phyloP scores from a whole-genome alignment of 2,113 vertebrate genomes.

The Silurus meridionalis region DNA sequence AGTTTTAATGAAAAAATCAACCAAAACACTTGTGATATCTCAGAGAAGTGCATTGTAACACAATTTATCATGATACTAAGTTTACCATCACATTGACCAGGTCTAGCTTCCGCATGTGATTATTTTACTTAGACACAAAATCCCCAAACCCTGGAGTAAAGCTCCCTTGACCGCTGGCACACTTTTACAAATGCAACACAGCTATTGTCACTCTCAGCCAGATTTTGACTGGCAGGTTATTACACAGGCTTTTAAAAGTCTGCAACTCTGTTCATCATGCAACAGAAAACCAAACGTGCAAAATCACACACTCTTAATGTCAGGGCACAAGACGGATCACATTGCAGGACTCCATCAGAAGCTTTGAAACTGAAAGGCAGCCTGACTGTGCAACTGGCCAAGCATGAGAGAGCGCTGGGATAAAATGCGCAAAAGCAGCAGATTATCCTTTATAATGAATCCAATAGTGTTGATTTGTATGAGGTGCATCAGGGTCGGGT shows the following conservation, averaged over 20 bases:
- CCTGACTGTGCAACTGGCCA: not conserved
- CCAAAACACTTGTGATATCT: not conserved
- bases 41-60: not conserved
- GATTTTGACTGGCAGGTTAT: slow-evolving; percentile 35
- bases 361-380: not conserved
- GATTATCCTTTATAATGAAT: slow-evolving; percentile 46
- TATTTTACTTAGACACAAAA: slow-evolving; percentile 21
- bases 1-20: not conserved
- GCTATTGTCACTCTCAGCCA: not conserved
- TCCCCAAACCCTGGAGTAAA: not conserved
- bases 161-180: slow-evolving; percentile 7
- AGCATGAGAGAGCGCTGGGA: not conserved
- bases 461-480: slow-evolving; percentile 32
- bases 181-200: slow-evolving; percentile 3
- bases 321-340: slow-evolving; percentile 3
- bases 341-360: slow-evolving; percentile 19
- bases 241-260: slow-evolving; percentile 2
- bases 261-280: not conserved
- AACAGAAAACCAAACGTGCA: not conserved
- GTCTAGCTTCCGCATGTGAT: not conserved
- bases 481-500: slow-evolving; percentile 44
- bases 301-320: not conserved
- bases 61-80: not conserved
- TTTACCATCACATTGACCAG: not conserved
- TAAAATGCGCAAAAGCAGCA: slow-evolving; percentile 28